phyloP scores from a whole-genome alignment of 92 coral and sea anemone genomes.

The Palythoa caribaeorum region DNA sequence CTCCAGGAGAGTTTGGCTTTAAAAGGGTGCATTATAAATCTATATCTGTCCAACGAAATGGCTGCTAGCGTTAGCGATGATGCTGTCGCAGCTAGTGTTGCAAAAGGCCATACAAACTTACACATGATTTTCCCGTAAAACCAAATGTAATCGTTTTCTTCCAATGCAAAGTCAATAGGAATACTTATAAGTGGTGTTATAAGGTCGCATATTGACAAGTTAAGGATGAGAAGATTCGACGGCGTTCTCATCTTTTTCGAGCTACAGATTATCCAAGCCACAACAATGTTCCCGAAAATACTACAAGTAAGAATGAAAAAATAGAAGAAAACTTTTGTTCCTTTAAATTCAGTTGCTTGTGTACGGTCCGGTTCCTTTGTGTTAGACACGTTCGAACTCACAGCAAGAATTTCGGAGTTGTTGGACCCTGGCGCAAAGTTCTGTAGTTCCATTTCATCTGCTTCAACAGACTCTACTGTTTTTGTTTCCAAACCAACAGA shows the following conservation, averaged over 20 bases:
- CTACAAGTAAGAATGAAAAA: constrained; percentile 71
- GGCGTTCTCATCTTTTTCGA: constrained; percentile 79
- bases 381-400: background rate
- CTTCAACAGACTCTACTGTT: background rate
- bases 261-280: constrained; percentile 75
- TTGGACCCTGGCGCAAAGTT: background rate
- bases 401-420: background rate
- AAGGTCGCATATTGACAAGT: constrained; percentile 93
- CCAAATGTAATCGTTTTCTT: constrained; percentile 78
- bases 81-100: constrained; percentile 82
- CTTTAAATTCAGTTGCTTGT: constrained; percentile 54
- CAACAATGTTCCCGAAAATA: constrained; percentile 85
- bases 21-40: constrained; percentile 92
- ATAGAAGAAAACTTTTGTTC: constrained; percentile 72
- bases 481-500: background rate
- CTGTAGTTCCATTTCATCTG: background rate
- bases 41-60: constrained; percentile 90
- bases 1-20: constrained; percentile 73
- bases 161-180: constrained; percentile 91
- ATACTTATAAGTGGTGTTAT: constrained; percentile 88
- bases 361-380: background rate
- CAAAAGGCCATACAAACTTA: constrained; percentile 82
- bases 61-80: constrained; percentile 88
- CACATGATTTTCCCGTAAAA: constrained; percentile 84
- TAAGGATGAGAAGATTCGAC: constrained; percentile 83